These are phyloP conservation scores for Fragum fragum DNA, from an alignment of 2,888 invertebrate species.

Conservation along the genomic window DNA sequence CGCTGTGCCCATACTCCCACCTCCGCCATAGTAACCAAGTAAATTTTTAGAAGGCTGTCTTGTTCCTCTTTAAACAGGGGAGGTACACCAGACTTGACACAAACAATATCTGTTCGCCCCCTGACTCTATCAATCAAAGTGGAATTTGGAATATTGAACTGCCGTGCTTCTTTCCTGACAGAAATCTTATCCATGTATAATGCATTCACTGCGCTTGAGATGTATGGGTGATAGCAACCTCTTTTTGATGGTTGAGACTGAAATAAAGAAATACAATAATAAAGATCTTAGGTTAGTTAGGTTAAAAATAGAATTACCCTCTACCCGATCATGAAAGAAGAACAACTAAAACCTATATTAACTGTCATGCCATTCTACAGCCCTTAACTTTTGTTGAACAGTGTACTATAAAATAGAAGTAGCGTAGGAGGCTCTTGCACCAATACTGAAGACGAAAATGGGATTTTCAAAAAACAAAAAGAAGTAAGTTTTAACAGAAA, in stretches of 20 bases:
- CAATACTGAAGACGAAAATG: no score
- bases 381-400: no score
- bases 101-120: not conserved
- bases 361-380: no score
- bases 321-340: no score
- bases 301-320: no score
- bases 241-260: not conserved
- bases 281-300: no score
- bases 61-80: conserved; percentile 20
- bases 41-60: conserved; percentile 8
- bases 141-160: not conserved
- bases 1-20: conserved; percentile 34
- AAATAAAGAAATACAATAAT: not conserved
- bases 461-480: no score
- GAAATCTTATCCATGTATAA: no score
- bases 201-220: not conserved
- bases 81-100: not conserved
- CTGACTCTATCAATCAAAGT: conserved; percentile 13
- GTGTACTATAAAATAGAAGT: no score
- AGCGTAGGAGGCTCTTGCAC: no score
- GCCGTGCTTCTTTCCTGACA: not conserved
- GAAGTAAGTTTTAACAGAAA: no score
- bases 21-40: conserved; percentile 27
- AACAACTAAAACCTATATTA: no score
- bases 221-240: not conserved